Base-by-base conservation (phyloP, 2,888 invertebrate species). In the Liposcelis brunnea region DNA sequence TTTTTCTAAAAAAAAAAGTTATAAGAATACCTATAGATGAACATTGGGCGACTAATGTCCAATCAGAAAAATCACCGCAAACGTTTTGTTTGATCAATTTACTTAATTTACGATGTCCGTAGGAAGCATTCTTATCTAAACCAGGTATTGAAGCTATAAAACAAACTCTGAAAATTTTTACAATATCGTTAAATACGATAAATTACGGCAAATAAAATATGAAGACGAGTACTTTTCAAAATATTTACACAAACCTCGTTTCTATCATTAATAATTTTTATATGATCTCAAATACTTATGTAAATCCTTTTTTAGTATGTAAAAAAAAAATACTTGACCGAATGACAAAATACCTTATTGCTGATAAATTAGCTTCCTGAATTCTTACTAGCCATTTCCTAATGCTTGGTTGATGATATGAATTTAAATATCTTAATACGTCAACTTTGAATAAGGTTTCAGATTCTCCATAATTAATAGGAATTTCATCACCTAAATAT, bases 21-120 rank as follows among this genome's bases (percentile, higher is more conserved):
- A 93, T 93, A 43, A 86, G 71, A 49, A 80, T 81, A 18, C 94
- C 95, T 34, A 95, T 78, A 52, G 91, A 93, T 26, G 91, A 93
- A 46, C 87, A 82, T 63, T 95, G 94, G 1, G 82, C 82, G 2
- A 90, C 60, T 0, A 93, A 66, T 0, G 80, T 74, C 74, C 84
- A 82, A 6, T 59, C 54, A 8, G 65, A 64, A 53, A 74, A 68
- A 1, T 59, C 58, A 50, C 67, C 55, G 34, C 58, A 60, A 31
- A 79, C 80, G 58, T 86, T 72, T 49, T 77, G 71, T 2, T 72
- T 67, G 8, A 91, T 61, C 33, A 83, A 55, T 3, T 71, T 60
- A 1, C 75, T 72, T 5, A 80, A 66, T 1, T 73, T 65, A 0
- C 69, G 65, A 47, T 72, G 70, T 1, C 77, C 77, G 77, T 80